phyloP scores from a whole-genome alignment of 2,888 invertebrate species.

The Tetramorium bicarinatum region DNA sequence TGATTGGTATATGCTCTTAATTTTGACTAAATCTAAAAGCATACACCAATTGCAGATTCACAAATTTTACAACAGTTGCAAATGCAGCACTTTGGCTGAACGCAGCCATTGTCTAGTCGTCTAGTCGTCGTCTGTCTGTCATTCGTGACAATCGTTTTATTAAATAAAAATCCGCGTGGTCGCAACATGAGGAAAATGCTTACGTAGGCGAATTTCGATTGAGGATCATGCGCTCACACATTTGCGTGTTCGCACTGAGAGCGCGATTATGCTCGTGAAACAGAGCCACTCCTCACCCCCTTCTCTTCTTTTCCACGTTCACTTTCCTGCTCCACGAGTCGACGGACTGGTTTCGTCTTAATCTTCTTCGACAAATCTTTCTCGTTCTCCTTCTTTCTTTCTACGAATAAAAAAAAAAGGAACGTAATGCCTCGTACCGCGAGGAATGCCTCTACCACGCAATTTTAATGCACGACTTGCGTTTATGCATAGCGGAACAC shows the following conservation, averaged over 20 bases:
- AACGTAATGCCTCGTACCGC: conserved; percentile 54
- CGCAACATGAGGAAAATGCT: neutral
- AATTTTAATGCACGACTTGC: conserved; percentile 46
- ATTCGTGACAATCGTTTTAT: conserved; percentile 27
- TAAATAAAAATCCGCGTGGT: conserved; percentile 11
- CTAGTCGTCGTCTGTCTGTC: neutral
- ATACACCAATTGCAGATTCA: no score
- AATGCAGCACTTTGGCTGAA: no score
- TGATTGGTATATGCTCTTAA: no score
- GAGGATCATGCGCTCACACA: conserved; percentile 58
- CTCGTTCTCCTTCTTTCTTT: conserved; percentile 13
- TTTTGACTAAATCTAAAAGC: no score
- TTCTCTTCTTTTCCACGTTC: conserved; percentile 56
- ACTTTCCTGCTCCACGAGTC: conserved; percentile 59
- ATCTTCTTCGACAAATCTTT: conserved; percentile 75
- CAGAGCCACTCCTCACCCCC: conserved; percentile 9
- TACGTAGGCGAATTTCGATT: conserved; percentile 40
- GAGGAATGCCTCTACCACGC: conserved; percentile 50
- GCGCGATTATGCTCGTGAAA: conserved; percentile 59
- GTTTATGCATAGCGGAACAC: conserved; percentile 42
- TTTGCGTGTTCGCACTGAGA: conserved; percentile 60
- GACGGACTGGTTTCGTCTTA: conserved; percentile 76
- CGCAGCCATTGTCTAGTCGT: no score
- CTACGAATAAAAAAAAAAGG: conserved; percentile 39
- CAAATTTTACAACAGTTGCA: no score